A percentile compares a stretch with the other conserved stretches of the same genome.
Evolutionary conservation across 1,140 invertebrate species (phyloP).

Genomic region (Drosophila kanapiae): DNA sequence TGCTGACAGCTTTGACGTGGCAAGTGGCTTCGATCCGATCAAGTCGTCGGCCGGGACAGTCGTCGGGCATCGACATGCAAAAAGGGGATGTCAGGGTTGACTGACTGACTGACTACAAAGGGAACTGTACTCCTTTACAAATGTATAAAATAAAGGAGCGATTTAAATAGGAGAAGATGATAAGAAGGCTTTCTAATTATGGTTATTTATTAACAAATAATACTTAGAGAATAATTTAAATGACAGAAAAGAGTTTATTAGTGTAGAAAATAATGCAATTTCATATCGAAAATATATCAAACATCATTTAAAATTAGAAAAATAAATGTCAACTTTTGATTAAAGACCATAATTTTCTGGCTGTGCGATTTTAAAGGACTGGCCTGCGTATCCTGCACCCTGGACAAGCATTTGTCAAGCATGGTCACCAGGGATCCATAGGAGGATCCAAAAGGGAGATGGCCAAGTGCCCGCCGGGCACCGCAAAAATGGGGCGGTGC

Average conservation of each 20-base stretch:
- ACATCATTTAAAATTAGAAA: too few relatives aligned
- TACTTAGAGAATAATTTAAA: too few relatives aligned
- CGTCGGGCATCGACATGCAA: not conserved
- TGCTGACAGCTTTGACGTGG: slow-evolving; percentile 28
- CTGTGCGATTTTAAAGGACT: not conserved
- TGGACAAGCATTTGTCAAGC: slow-evolving; percentile 8
- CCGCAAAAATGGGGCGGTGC: slow-evolving; percentile 12
- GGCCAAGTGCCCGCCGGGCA: slow-evolving; percentile 3
- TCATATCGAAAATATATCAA: not conserved
- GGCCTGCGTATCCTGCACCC: not conserved
- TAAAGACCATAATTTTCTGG: not conserved
- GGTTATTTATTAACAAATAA: too few relatives aligned
- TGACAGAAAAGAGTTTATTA: too few relatives aligned
- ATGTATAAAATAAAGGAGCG: too few relatives aligned
- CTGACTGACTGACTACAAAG: too few relatives aligned
- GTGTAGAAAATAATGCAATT: not conserved
- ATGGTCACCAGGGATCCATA: slow-evolving; percentile 2
- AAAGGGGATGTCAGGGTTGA: not conserved
- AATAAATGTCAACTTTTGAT: too few relatives aligned
- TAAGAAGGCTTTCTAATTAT: too few relatives aligned
- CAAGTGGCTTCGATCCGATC: slow-evolving; percentile 1
- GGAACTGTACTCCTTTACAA: too few relatives aligned
- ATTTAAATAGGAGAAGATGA: too few relatives aligned
- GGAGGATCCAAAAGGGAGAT: not conserved
- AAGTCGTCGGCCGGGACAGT: not conserved